Base-by-base conservation (phyloP, 2,113 vertebrate species). In the Pleuronectes platessa region DNA sequence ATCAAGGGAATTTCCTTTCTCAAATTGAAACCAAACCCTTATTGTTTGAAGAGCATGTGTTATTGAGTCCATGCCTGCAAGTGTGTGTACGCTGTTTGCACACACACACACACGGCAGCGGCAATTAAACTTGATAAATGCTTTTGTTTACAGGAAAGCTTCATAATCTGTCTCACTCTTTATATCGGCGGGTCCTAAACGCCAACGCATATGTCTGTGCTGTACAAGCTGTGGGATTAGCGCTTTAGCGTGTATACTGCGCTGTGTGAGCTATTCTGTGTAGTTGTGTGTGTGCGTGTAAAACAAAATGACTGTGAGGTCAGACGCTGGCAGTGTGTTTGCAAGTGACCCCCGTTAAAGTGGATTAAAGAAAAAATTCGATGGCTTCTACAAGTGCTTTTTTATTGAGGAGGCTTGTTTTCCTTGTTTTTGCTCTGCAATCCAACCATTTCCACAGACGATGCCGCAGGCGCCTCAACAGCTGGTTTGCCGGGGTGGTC, bases 81-180 rank as follows among this genome's bases (percentile, higher is more conserved):
- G 24, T 74, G 64, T 62, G 64, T 61, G 64, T 61, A 64, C 55
- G 47, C 61, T 67, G 65, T 85, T 87, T 74, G 64, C 37, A 18
- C 18, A 53, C 53, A 31, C 9, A 63, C 18, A 74, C 31, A 62
- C 45, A 77, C 74, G 78, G 76, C 74, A 90, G 62, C 56, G 23
- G 84, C 68, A 81, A 71, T 86, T 85, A 74, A 76, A 90, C 55
- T 76, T 87, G 78, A 87, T 88, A 75, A 86, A 90, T 78, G 81
- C 71, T 81, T 81, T 86, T 85, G 86, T 90, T 90, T 90, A 90
- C 74, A 86, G 74, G 56, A 86, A 88, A 71, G 60, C 54, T 35
- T 31, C 69, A 73, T 84, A 75, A 88, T 85, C 56, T 62, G 79
- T 61, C 76, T 81, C 55, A 13, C 71, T 86, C 79, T 85, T 84